Evolutionary conservation across 2,113 vertebrate species (phyloP).

Genomic region (Oenanthe oenanthe): DNA sequence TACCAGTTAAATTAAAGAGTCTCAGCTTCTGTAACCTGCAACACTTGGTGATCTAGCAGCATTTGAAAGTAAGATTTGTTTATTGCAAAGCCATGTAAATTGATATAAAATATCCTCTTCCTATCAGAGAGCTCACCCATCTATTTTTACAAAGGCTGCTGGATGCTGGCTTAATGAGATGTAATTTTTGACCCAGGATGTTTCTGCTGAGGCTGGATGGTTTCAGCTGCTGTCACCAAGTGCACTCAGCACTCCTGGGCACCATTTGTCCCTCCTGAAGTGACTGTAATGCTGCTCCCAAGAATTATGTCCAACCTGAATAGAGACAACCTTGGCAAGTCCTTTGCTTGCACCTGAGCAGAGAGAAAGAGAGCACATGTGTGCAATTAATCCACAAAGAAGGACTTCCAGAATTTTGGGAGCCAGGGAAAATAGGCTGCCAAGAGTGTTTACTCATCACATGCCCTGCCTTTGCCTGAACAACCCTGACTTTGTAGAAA

Average conservation of each 20-base stretch:
- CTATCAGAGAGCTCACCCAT: not conserved
- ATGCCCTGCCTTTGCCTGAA: not conserved
- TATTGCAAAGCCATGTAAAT: constrained; percentile 10
- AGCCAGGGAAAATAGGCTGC: not conserved
- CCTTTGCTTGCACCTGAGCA: not conserved
- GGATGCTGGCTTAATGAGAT: not conserved
- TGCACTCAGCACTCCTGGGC: constrained; percentile 11
- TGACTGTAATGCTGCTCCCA: not conserved
- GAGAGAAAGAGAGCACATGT: not conserved
- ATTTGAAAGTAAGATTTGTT: not conserved
- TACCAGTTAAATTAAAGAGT: not conserved
- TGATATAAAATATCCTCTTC: not conserved
- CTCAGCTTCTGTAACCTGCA: not conserved
- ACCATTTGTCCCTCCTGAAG: constrained; percentile 1
- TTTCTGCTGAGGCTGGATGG: constrained; percentile 15
- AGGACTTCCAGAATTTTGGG: not conserved
- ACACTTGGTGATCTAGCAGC: not conserved
- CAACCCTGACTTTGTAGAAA: not conserved
- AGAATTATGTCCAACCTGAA: not conserved
- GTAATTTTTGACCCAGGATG: not conserved
- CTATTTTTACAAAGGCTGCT: not conserved
- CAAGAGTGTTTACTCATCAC: not conserved
- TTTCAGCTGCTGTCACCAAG: constrained; percentile 19
- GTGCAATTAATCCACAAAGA: not conserved
- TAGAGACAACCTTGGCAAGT: constrained; percentile 23